A percentile compares a stretch with the other conserved stretches of the same genome.
phyloP scores from a whole-genome alignment of 92 coral and sea anemone genomes.

The Plumapathes pennacea region DNA sequence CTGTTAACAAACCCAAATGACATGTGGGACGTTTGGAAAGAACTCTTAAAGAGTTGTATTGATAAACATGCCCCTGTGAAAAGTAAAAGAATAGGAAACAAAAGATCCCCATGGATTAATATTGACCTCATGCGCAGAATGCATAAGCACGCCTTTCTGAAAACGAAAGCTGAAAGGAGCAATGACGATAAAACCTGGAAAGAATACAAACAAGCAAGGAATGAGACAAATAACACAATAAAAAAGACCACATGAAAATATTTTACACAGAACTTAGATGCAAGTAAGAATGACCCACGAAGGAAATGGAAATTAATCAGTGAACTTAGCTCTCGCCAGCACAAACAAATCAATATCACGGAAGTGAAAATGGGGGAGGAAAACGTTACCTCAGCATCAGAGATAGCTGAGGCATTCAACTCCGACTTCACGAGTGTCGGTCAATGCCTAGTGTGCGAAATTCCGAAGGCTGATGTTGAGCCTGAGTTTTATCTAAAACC shows the following conservation, averaged over 20 bases:
- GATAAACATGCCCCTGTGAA: neutral
- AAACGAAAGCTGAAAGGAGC: slow-evolving; percentile 13
- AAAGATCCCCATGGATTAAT: slow-evolving; percentile 1
- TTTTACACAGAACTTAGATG: slow-evolving; percentile 18
- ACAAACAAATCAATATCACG: slow-evolving; percentile 1
- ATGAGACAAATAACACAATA: slow-evolving; percentile 20
- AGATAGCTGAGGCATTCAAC: slow-evolving; percentile 11
- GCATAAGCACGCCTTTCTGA: slow-evolving; percentile 7
- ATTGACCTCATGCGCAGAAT: neutral
- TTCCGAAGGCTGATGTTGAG: slow-evolving; percentile 3
- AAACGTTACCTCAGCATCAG: slow-evolving; percentile 12
- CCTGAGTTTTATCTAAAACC: slow-evolving; percentile 28
- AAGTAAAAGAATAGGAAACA: neutral
- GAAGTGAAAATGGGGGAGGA: slow-evolving; percentile 1
- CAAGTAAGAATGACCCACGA: slow-evolving; percentile 9
- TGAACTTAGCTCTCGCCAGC: slow-evolving; percentile 32
- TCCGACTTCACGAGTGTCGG: slow-evolving; percentile 21
- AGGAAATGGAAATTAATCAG: too few relatives aligned
- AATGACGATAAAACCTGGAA: slow-evolving; percentile 25
- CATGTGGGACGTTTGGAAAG: slow-evolving; percentile 49
- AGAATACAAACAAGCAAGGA: slow-evolving; percentile 14
- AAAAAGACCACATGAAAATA: slow-evolving; percentile 30
- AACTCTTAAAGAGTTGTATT: slow-evolving; percentile 5
- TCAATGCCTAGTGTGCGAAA: slow-evolving; percentile 8
- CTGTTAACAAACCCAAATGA: slow-evolving; percentile 26